These are phyloP conservation scores for Delphinapterus leucas DNA, from an alignment of 2,113 vertebrate species.

Conservation along the genomic window DNA sequence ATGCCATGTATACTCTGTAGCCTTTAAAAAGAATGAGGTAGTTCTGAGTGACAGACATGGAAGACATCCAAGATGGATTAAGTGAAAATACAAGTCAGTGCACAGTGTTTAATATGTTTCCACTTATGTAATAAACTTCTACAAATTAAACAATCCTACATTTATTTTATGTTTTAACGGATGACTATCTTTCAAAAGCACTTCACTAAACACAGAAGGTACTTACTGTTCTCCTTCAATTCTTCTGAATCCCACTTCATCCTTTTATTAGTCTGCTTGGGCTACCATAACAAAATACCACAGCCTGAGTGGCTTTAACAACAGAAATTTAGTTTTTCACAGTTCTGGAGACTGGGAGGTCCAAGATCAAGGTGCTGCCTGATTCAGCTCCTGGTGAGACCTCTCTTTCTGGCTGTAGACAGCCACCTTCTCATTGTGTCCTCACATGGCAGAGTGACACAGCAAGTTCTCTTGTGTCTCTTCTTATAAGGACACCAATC, in stretches of 20 bases:
- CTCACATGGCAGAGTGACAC: neutral
- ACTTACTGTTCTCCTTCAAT: neutral
- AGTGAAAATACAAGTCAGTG: neutral
- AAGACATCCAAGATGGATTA: slow-evolving; percentile 9
- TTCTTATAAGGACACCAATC: neutral
- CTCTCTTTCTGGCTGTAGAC: neutral
- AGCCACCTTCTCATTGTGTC: neutral
- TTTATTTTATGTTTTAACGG: neutral
- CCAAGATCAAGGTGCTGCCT: neutral
- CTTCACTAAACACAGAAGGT: neutral
- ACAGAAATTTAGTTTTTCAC: neutral
- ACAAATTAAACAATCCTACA: neutral
- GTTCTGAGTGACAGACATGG: neutral
- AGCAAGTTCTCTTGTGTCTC: neutral
- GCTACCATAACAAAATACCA: slow-evolving; percentile 20
- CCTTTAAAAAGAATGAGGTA: slow-evolving; percentile 8
- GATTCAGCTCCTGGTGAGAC: neutral
- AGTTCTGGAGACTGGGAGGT: neutral
- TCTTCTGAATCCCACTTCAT: neutral
- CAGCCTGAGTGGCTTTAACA: neutral
- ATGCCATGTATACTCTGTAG: neutral
- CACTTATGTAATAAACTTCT: neutral
- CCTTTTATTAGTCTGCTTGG: neutral
- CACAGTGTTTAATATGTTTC: neutral
- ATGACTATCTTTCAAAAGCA: neutral